These are phyloP conservation scores for Xenentodon cancila DNA, from an alignment of 2,797 vertebrate genomes.

Conservation along the genomic window DNA sequence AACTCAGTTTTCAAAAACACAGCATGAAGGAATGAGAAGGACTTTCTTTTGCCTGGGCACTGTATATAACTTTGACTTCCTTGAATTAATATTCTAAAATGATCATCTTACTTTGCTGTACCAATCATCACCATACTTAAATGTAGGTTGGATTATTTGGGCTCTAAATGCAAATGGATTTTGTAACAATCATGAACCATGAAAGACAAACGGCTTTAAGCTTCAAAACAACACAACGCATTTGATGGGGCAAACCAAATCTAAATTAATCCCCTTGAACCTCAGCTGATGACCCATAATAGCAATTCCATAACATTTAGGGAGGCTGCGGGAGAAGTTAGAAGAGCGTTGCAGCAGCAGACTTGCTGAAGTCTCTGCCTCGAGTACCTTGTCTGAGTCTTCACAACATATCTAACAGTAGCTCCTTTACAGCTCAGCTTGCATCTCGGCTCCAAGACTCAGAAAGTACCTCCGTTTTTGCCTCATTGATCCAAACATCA, in stretches of 20 bases:
- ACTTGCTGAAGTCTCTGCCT: slow-evolving; percentile 3
- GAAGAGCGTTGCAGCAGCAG: slow-evolving; percentile 14
- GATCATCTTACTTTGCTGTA: neutral
- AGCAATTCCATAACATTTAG: slow-evolving; percentile 70
- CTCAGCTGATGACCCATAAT: slow-evolving; percentile 68
- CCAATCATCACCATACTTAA: slow-evolving; percentile 15
- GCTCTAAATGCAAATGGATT: slow-evolving; percentile 15
- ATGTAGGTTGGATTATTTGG: slow-evolving; percentile 14
- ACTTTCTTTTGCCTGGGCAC: too few relatives aligned
- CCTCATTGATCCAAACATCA: too few relatives aligned
- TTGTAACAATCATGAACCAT: slow-evolving; percentile 10
- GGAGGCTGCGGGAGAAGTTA: slow-evolving; percentile 48
- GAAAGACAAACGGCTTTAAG: slow-evolving; percentile 34
- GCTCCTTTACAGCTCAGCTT: slow-evolving; percentile 1
- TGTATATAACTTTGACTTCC: too few relatives aligned
- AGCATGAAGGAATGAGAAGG: too few relatives aligned
- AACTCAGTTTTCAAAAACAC: too few relatives aligned
- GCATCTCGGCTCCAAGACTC: slow-evolving; percentile 1
- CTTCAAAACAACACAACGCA: slow-evolving; percentile 47
- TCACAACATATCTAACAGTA: slow-evolving; percentile 3
- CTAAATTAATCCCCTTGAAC: slow-evolving; percentile 73
- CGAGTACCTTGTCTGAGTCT: slow-evolving; percentile 9
- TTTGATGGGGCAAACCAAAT: slow-evolving; percentile 68
- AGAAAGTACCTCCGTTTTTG: slow-evolving; percentile 1
- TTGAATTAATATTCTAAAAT: too few relatives aligned